Evolutionary conservation across 2,888 invertebrate genomes (phyloP), one percentile per base, ranked within the genome.

Genomic region (Drosophila fulvimacula): DNA sequence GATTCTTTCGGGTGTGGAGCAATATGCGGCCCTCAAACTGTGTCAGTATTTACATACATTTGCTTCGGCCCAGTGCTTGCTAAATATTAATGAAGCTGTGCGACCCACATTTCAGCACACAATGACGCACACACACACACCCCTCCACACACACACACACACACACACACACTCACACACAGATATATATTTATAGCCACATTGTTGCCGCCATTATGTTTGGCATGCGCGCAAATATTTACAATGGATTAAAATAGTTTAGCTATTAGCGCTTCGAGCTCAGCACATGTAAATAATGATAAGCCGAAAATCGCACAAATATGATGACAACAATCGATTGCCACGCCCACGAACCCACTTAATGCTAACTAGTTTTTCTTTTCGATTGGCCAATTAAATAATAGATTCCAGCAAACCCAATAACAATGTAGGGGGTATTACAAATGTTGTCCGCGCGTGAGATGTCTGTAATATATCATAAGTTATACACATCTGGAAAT

Each of bases 251-350:
- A 64, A 71, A 73, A 76, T 73, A 81, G 73, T 66, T 81, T 72
- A 72, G 85, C 79, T 72, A 78, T 86, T 80, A 88, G 74, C 72
- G 67, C 64, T 79, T 51, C 11, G 32, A 56, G 66, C 68, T 73
- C 59, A 57, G 59, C 48, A 58, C 67, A 77, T 79, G 89, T 76
- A 77, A 89, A 88, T 85, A 88, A 85, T 70, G 76, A 76, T 82
- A 89, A 81, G 79, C 80, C 74, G 68, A 76, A 77, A 89, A 84
- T 85, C 69, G 73, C 53, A 67, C 62, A 76, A 73, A 66, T 73
- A 76, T 69, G 84, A 70, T 70, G 73, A 69, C 76, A 84, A 81
- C 75, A 78, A 87, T 76, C 51, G 69, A 63, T 79, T 69, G 69
- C 65, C 70, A 69, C 69, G 66, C 76, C 76, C 55, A 24, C 58